Evolutionary conservation across 2,888 invertebrate species (phyloP).

Genomic region (Pseudoips prasinana): DNA sequence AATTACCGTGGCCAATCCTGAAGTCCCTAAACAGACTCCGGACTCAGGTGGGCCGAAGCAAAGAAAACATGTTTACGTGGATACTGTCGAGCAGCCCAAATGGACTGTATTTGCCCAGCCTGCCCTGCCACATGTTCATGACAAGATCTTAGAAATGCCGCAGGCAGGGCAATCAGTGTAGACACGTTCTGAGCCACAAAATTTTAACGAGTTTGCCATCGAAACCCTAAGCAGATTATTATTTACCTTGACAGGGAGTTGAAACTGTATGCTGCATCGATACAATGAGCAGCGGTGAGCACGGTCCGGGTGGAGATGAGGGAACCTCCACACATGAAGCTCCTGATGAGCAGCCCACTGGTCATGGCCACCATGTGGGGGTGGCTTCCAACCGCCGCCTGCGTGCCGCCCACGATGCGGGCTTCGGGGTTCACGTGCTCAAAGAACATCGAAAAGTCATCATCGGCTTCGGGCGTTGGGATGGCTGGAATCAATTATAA

Average conservation of each 20-base stretch:
- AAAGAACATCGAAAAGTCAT: constrained; percentile 47
- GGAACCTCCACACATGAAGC: constrained; percentile 15
- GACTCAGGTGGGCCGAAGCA: too few species aligned
- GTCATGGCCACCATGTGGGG: constrained; percentile 23
- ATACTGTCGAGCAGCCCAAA: too few species aligned
- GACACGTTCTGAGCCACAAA: too few species aligned
- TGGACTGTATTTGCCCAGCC: too few species aligned
- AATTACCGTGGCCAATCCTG: too few species aligned
- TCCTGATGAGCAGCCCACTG: constrained; percentile 13
- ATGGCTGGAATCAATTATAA: constrained; percentile 44
- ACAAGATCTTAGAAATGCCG: too few species aligned
- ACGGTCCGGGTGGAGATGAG: constrained; percentile 18
- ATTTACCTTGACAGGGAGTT: constrained; percentile 15
- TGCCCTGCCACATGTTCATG: too few species aligned
- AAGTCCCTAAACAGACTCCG: too few species aligned
- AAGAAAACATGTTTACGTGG: too few species aligned
- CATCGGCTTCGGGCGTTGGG: constrained; percentile 39
- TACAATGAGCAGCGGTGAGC: constrained; percentile 26
- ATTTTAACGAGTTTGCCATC: too few species aligned
- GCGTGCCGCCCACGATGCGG: constrained; percentile 24
- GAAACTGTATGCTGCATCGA: constrained; percentile 15
- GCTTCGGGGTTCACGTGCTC: constrained; percentile 37
- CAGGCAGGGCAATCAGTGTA: too few species aligned
- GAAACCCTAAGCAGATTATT: too few species aligned
- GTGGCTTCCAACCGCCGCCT: constrained; percentile 14